phyloP scores from a whole-genome alignment of 2,797 vertebrate species.

The Danio kyathit region DNA sequence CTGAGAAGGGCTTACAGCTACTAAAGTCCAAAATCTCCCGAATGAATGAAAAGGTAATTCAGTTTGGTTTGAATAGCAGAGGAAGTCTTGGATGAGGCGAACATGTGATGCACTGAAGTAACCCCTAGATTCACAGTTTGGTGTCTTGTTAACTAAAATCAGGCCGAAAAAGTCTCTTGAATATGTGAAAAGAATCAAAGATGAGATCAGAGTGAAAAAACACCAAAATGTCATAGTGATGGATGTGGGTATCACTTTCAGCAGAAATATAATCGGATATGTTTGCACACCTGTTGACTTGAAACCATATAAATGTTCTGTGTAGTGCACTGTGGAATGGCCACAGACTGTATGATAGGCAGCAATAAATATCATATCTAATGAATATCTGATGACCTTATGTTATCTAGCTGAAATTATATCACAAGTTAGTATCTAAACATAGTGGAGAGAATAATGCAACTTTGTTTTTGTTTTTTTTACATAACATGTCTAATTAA shows the following conservation, averaged over 20 bases:
- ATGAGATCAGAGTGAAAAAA: slow-evolving; percentile 34
- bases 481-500: too few species aligned
- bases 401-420: slow-evolving; percentile 14
- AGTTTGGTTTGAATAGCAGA: slow-evolving; percentile 7
- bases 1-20: slow-evolving; percentile 56
- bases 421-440: slow-evolving; percentile 16
- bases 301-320: background rate
- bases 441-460: background rate
- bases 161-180: slow-evolving; percentile 39
- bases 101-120: slow-evolving; percentile 2
- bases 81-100: background rate
- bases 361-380: slow-evolving; percentile 32
- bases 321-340: background rate
- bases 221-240: background rate
- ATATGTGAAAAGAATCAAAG: slow-evolving; percentile 39
- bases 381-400: background rate
- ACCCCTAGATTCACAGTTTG: slow-evolving; percentile 23
- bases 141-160: slow-evolving; percentile 28
- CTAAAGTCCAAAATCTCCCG: background rate
- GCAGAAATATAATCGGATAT: slow-evolving; percentile 11
- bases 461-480: background rate
- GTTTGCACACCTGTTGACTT: slow-evolving; percentile 44
- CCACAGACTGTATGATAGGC: background rate
- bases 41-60: slow-evolving; percentile 8
- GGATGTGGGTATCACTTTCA: slow-evolving; percentile 15